These are phyloP conservation scores for Atta colombica DNA, from an alignment of 1,140 invertebrate species.

Conservation along the genomic window DNA sequence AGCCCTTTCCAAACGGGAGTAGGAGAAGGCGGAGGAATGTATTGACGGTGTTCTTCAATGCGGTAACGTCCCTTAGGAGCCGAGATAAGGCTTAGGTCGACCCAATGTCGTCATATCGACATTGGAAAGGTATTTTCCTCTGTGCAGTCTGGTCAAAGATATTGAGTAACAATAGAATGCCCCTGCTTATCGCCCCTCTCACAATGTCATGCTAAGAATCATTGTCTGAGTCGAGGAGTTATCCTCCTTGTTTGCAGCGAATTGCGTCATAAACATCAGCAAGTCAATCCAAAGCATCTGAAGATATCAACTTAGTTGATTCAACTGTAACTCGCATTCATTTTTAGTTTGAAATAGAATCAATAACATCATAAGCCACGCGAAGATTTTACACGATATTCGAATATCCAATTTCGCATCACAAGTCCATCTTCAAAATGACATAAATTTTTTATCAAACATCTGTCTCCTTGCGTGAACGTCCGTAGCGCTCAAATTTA, in stretches of 20 bases:
- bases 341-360: background rate
- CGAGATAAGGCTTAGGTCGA: slow-evolving; percentile 62
- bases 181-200: slow-evolving; percentile 53
- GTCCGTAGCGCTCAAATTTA: background rate
- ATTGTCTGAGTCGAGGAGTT: slow-evolving; percentile 1
- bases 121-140: slow-evolving; percentile 68
- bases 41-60: slow-evolving; percentile 43
- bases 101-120: slow-evolving; percentile 47
- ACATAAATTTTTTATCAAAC: background rate
- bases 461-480: too few species aligned
- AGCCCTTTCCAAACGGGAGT: slow-evolving; percentile 41
- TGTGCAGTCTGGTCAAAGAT: slow-evolving; percentile 31
- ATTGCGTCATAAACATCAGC: slow-evolving; percentile 42
- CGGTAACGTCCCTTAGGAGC: slow-evolving; percentile 17
- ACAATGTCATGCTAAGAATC: slow-evolving; percentile 34
- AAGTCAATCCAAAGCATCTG: background rate
- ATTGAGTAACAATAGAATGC: slow-evolving; percentile 61
- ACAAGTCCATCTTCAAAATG: background rate
- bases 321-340: slow-evolving; percentile 47
- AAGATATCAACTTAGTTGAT: background rate
- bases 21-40: background rate
- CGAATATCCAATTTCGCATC: background rate
- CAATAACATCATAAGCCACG: background rate
- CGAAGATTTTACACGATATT: background rate
- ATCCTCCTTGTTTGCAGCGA: slow-evolving; percentile 31